Conservation (phyloP, 2,797 vertebrate genomes). For the Acanthornis magna region DNA sequence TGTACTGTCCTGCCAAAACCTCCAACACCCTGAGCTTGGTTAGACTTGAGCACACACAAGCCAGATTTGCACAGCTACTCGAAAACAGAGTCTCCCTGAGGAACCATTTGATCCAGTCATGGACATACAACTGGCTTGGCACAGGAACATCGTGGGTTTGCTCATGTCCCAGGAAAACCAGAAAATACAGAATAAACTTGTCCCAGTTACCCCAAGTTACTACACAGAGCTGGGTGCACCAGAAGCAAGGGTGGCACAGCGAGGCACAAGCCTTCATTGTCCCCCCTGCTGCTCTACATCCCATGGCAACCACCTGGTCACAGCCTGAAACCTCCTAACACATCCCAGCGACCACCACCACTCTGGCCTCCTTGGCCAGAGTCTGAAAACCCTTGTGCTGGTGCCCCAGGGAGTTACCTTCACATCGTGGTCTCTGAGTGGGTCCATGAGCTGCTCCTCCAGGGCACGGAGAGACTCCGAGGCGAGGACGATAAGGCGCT, state of each 20-base stretch:
- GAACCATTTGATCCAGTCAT: background rate
- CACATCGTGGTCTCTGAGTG: constrained; percentile 79
- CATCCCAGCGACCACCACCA: background rate
- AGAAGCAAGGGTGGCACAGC: background rate
- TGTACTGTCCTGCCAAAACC: background rate
- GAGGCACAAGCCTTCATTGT: background rate
- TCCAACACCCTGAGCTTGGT: background rate
- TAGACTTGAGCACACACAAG: background rate
- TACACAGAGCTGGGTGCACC: background rate
- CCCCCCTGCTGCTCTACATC: background rate
- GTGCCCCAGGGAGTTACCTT: constrained; percentile 72
- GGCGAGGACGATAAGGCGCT: constrained; percentile 84
- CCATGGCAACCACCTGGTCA: background rate
- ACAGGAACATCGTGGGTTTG: background rate
- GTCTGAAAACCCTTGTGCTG: background rate
- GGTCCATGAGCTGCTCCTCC: constrained; percentile 85
- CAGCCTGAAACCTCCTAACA: background rate
- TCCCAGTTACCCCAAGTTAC: background rate
- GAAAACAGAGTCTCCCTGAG: background rate
- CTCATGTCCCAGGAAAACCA: background rate
- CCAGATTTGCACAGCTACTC: background rate
- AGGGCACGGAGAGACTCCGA: constrained; percentile 83
- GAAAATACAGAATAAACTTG: background rate
- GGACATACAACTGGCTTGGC: fast-evolving
- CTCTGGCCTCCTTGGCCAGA: background rate